Conservation (phyloP, 2,888 invertebrate genomes). For the Sthenelais limicola region DNA sequence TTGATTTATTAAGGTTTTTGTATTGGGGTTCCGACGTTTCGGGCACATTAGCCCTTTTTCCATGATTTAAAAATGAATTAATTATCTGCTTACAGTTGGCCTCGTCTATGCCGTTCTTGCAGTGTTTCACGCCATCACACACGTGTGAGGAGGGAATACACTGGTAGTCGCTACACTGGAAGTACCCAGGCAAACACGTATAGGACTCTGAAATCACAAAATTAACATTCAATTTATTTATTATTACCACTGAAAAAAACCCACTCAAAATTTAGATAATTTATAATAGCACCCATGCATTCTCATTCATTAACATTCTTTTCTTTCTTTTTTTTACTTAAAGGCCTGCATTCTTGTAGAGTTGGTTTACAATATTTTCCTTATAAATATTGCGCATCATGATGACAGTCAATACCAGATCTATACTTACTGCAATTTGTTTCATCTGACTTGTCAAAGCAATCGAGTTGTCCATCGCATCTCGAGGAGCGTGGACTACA, state of each 20-base stretch:
- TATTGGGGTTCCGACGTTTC: no score
- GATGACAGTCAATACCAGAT: no score
- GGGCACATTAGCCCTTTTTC: no score
- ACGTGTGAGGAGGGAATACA: conserved; percentile 35
- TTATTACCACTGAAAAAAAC: neutral
- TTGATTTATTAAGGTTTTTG: no score
- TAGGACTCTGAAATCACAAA: conserved; percentile 17
- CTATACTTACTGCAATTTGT: neutral
- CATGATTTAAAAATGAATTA: no score
- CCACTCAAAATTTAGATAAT: no score
- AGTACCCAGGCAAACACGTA: conserved; percentile 31
- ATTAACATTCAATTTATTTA: neutral
- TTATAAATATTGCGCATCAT: no score
- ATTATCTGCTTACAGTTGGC: conserved; percentile 32
- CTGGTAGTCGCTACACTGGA: conserved; percentile 26
- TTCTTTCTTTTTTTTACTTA: no score
- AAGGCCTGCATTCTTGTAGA: no score
- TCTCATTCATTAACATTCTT: no score
- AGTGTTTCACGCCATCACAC: conserved; percentile 51
- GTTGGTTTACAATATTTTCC: no score
- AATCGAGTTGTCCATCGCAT: conserved; percentile 37
- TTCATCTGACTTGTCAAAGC: conserved; percentile 38
- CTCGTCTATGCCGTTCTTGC: conserved; percentile 48
- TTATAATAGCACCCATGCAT: no score
- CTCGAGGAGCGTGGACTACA: conserved; percentile 40